phyloP scores from a whole-genome alignment of 2,888 invertebrate genomes.

The Holacanthella duospinosa region DNA sequence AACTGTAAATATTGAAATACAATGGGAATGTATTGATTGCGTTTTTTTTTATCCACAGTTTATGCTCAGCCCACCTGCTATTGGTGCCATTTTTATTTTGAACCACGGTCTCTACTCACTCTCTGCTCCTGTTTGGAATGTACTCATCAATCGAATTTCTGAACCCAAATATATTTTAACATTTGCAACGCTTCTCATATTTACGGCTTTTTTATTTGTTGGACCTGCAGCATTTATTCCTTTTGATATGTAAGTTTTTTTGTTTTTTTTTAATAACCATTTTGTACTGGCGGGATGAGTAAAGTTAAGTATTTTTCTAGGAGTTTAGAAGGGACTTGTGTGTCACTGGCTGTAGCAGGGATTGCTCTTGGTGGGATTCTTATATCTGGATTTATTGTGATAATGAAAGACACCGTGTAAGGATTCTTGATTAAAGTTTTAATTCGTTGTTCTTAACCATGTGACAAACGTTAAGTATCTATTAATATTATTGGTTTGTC shows the following conservation, averaged over 20 bases:
- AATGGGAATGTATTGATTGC: constrained; percentile 6
- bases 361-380: constrained; percentile 72
- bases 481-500: too few species aligned
- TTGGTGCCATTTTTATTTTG: constrained; percentile 72
- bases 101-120: constrained; percentile 70
- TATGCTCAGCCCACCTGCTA: constrained; percentile 54
- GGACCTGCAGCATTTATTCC: constrained; percentile 72
- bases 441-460: background rate
- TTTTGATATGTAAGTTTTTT: constrained; percentile 47
- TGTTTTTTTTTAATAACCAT: too few species aligned
- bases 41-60: constrained; percentile 45
- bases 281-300: background rate
- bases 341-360: constrained; percentile 66
- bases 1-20: background rate
- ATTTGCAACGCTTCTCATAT: constrained; percentile 55
- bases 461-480: background rate
- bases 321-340: constrained; percentile 54
- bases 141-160: constrained; percentile 60
- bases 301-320: constrained; percentile 44
- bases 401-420: constrained; percentile 68
- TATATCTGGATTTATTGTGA: constrained; percentile 76
- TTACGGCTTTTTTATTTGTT: constrained; percentile 59
- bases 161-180: constrained; percentile 59
- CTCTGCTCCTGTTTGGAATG: constrained; percentile 69
- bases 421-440: constrained; percentile 40